These are phyloP conservation scores for Phrynocephalus guinanensis DNA, from an alignment of 2,797 vertebrate genomes.

Conservation along the genomic window DNA sequence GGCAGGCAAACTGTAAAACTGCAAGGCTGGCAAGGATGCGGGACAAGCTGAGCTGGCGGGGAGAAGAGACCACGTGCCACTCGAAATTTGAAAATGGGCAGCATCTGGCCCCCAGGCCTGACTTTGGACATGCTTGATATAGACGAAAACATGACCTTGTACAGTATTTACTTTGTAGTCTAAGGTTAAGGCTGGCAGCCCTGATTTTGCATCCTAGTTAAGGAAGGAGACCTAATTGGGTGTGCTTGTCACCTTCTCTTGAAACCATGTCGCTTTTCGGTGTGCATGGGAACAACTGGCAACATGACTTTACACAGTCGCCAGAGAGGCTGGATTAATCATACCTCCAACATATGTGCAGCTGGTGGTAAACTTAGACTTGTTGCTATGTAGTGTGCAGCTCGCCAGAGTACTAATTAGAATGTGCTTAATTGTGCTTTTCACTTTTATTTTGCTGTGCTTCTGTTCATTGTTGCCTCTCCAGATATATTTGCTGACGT, in stretches of 20 bases:
- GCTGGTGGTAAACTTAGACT: neutral
- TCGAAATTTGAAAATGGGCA: no score
- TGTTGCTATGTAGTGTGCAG: neutral
- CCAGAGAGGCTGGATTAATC: neutral
- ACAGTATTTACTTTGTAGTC: neutral
- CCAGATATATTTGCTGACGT: neutral
- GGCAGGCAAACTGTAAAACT: no score
- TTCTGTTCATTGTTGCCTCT: neutral
- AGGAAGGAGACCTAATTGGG: neutral
- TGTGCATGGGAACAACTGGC: neutral
- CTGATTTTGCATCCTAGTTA: neutral
- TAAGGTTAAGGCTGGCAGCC: neutral
- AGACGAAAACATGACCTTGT: neutral
- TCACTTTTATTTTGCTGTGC: neutral
- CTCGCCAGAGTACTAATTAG: no score
- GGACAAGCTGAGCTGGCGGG: no score
- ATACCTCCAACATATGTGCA: neutral
- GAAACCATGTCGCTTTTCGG: neutral
- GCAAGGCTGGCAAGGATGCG: no score
- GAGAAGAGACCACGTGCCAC: no score
- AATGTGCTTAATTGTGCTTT: no score
- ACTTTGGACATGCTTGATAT: neutral
- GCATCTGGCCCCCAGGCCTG: no score
- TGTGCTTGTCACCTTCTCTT: neutral
- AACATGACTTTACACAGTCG: neutral